Evolutionary conservation across 2,113 vertebrate species (phyloP), one percentile per base, ranked within the genome.

Genomic region (Lichenostomus cassidix): DNA sequence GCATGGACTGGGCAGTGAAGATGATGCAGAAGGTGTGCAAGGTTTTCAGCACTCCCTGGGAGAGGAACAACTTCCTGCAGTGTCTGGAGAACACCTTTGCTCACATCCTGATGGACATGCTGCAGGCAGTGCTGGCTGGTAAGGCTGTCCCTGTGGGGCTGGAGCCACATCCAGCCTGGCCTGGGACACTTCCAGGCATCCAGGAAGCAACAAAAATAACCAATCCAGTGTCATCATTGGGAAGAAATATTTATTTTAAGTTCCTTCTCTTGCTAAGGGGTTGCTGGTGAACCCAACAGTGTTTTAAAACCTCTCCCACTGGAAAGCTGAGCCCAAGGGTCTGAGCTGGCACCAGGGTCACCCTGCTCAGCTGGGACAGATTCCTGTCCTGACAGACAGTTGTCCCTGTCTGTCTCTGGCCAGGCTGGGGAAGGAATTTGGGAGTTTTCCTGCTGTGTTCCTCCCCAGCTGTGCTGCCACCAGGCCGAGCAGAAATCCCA

Each of bases 1-100:
- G 98, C 96, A 99, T 99, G 98, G 97, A 98, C 84, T 99, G 98
- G 99, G 96, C 97, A 3, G 98, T 99, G 58, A 98, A 97, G 92
- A 98, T 99, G 98, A 98, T 99, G 95, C 98, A 98, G 75, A 98
- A 98, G 84, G 97, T 99, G 95, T 98, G 97, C 93, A 97, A 97
- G 27, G 95, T 98, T 39, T 99, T 99, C 92, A 88, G 46, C 83
- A 94, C 95, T 2, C 33, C 90, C 2, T 49, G 86, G 10, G 98
- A 99, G 79, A 98, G 95, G 44, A 98, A 91, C 70, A 92, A 73
- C 94, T 99, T 99, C 96, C 97, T 99, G 88, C 98, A 98, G 80
- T 97, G 92, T 3, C 96, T 99, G 93, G 99, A 99, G 91, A 98
- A 94, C 62, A 93, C 96, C 71, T 99, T 99, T 56, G 98, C 98